phyloP scores from a whole-genome alignment of 2,113 vertebrate genomes.

The Phainopepla nitens region DNA sequence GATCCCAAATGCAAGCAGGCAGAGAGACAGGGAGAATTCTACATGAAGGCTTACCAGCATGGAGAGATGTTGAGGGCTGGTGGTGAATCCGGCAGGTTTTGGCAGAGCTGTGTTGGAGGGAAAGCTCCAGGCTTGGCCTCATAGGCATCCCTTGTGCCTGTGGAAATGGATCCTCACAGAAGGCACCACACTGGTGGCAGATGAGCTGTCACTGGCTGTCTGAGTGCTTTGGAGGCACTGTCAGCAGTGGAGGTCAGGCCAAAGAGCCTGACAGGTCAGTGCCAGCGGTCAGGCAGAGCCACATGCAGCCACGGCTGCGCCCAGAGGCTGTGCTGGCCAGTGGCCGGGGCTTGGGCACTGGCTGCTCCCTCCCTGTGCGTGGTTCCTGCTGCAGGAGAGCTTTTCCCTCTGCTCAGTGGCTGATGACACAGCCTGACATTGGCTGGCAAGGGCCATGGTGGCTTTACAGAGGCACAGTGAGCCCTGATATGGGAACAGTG shows the following conservation, averaged over 20 bases:
- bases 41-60: not conserved
- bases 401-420: not conserved
- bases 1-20: not conserved
- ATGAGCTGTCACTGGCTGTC: fast-evolving
- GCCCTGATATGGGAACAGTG: not conserved
- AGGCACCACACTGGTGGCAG: fast-evolving
- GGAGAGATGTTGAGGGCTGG: not conserved
- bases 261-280: not conserved
- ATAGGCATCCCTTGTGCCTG: not conserved
- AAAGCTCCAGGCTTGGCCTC: not conserved
- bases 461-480: not conserved
- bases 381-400: not conserved
- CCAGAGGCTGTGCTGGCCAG: too few relatives aligned
- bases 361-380: not conserved
- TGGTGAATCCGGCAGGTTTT: fast-evolving
- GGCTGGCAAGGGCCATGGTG: not conserved
- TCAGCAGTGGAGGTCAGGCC: not conserved
- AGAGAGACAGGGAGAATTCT: not conserved
- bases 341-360: fast-evolving
- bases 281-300: fast-evolving
- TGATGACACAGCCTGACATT: not conserved
- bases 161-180: not conserved
- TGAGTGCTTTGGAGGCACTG: not conserved
- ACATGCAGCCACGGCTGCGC: fast-evolving
- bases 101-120: not conserved